These are phyloP conservation scores for Xestia xanthographa DNA, from an alignment of 2,888 invertebrate species.

Conservation along the genomic window DNA sequence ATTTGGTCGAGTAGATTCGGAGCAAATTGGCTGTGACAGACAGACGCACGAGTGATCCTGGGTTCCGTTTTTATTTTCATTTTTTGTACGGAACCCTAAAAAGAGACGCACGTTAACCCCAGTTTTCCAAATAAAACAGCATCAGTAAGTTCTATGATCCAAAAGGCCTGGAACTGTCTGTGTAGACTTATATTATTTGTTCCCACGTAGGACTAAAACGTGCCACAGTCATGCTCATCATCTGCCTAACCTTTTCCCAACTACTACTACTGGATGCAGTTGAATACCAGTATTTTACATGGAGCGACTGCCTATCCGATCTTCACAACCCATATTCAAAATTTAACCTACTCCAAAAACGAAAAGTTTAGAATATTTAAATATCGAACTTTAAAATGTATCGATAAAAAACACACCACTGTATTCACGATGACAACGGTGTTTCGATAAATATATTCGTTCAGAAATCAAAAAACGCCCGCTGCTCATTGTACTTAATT, in stretches of 20 bases:
- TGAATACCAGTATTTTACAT: too few species aligned
- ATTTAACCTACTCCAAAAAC: background rate
- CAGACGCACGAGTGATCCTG: too few species aligned
- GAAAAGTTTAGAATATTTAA: background rate
- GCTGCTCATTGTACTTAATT: background rate
- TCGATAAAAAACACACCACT: constrained; percentile 47
- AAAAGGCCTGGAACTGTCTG: background rate
- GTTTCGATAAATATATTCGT: constrained; percentile 60
- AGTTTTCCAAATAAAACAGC: background rate
- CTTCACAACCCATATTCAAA: too few species aligned
- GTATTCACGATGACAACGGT: constrained; percentile 60
- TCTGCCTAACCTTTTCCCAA: too few species aligned
- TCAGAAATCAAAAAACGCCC: constrained; percentile 38
- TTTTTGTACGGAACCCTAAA: too few species aligned
- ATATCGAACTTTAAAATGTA: background rate
- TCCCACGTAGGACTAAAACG: background rate
- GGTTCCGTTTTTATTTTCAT: too few species aligned
- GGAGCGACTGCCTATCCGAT: too few species aligned
- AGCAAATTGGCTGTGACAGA: too few species aligned
- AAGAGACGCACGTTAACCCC: too few species aligned
- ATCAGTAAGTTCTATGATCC: background rate
- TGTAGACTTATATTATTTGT: background rate
- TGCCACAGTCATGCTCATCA: too few species aligned
- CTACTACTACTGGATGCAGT: too few species aligned
- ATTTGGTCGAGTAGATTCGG: too few species aligned